Percentiles rank a stretch among this genome's conserved stretches.
These are phyloP conservation scores for Bradypodion ventrale DNA, from an alignment of 2,797 vertebrate species.

Conservation along the genomic window DNA sequence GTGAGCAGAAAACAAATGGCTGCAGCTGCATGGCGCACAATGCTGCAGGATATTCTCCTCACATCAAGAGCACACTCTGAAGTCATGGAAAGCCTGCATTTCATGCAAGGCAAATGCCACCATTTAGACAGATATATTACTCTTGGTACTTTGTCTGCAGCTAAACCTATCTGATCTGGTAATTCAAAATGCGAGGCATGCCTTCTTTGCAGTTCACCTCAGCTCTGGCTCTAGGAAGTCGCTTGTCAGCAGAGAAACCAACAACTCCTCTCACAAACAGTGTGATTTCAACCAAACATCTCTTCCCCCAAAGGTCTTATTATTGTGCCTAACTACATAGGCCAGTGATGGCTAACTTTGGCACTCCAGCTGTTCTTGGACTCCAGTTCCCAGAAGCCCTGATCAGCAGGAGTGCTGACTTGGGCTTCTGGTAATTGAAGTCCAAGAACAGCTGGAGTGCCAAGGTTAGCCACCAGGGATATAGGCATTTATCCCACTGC, in stretches of 20 bases:
- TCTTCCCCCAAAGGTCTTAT: not conserved
- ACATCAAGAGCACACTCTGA: conserved; percentile 16
- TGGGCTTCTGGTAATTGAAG: no score
- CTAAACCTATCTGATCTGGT: conserved; percentile 2
- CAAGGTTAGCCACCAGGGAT: no score
- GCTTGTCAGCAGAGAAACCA: not conserved
- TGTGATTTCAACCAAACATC: conserved; percentile 23
- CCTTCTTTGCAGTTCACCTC: not conserved
- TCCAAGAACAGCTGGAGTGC: no score
- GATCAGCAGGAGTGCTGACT: no score
- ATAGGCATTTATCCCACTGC: no score
- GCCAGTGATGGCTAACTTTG: no score
- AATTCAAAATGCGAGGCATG: not conserved
- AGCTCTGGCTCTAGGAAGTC: conserved; percentile 5
- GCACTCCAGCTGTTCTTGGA: no score
- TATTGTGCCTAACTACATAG: no score
- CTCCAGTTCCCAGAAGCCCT: no score
- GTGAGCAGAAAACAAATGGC: not conserved
- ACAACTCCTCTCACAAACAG: conserved; percentile 17
- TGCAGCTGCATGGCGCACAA: conserved; percentile 13
- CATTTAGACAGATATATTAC: not conserved
- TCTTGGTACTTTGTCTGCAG: conserved; percentile 24
- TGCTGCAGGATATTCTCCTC: conserved; percentile 19
- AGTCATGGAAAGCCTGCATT: not conserved
- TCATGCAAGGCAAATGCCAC: not conserved